These are phyloP conservation scores for Ascaphus truei DNA, from an alignment of 2,113 vertebrate genomes.

Conservation along the genomic window DNA sequence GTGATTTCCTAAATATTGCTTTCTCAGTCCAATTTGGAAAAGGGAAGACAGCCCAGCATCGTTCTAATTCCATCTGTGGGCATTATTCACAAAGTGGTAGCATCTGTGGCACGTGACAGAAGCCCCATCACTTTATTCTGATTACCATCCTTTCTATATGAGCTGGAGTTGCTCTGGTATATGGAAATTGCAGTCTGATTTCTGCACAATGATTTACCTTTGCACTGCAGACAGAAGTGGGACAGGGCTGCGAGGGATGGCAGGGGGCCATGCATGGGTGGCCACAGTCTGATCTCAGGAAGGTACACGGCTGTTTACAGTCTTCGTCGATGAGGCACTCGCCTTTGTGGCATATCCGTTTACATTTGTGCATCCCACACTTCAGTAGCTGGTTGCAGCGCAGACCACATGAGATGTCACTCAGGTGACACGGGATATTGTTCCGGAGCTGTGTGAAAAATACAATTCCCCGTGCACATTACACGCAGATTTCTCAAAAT, in stretches of 20 bases:
- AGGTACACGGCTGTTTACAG: conserved; percentile 83
- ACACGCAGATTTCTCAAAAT: no score
- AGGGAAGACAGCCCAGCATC: no score
- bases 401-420: conserved; percentile 93
- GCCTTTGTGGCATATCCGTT: conserved; percentile 88
- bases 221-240: conserved; percentile 70
- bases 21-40: no score
- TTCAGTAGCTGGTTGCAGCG: conserved; percentile 76
- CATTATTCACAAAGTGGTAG: no score
- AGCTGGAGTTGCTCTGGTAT: no score
- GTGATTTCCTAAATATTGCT: no score
- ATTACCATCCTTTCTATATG: no score
- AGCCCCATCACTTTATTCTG: no score
- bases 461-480: no score
- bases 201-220: conserved; percentile 84
- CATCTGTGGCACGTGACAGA: no score
- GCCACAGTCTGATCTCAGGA: conserved; percentile 77
- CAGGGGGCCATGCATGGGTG: conserved; percentile 87
- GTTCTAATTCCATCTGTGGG: no score
- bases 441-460: conserved; percentile 76
- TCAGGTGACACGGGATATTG: conserved; percentile 95
- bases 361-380: conserved; percentile 87
- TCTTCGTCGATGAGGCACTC: conserved; percentile 78
- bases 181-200: no score
- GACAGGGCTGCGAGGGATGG: conserved; percentile 79